Evolutionary conservation across 1,140 invertebrate genomes (phyloP).

Genomic region (Anadara kagoshimensis): DNA sequence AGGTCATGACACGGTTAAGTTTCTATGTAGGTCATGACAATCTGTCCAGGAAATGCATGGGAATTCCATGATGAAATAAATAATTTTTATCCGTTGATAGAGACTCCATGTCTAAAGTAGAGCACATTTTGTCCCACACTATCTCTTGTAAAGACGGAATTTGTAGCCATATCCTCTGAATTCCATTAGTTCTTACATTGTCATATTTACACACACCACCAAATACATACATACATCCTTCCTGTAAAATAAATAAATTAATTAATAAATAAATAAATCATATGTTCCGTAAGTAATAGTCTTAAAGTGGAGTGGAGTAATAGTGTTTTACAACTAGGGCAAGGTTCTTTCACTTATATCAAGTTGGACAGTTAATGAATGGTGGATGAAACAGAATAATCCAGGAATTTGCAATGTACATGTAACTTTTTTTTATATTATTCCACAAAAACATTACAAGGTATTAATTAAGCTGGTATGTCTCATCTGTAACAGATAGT

Average conservation of each 20-base stretch:
- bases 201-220: conserved; percentile 47
- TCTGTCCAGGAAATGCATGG: conserved; percentile 35
- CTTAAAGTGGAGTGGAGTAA: too few species aligned
- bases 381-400: too few species aligned
- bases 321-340: too few species aligned
- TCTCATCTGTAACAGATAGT: too few species aligned
- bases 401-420: too few species aligned
- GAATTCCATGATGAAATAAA: conserved; percentile 22
- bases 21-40: conserved; percentile 12
- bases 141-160: conserved; percentile 43
- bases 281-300: background rate
- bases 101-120: conserved; percentile 21
- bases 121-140: conserved; percentile 47
- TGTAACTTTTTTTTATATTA: too few species aligned
- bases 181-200: conserved; percentile 37
- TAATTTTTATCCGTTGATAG: conserved; percentile 16
- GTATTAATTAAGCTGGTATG: too few species aligned
- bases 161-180: conserved; percentile 45
- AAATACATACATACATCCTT: conserved; percentile 54
- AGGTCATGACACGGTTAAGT: too few species aligned
- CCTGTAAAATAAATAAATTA: conserved; percentile 34
- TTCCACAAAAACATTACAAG: too few species aligned
- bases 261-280: background rate
- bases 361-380: too few species aligned
- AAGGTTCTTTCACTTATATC: too few species aligned